A percentile compares a stretch with the other conserved stretches of the same genome.
These are phyloP conservation scores for Lepidurus arcticus DNA, from an alignment of 1,140 invertebrate species.

Conservation along the genomic window DNA sequence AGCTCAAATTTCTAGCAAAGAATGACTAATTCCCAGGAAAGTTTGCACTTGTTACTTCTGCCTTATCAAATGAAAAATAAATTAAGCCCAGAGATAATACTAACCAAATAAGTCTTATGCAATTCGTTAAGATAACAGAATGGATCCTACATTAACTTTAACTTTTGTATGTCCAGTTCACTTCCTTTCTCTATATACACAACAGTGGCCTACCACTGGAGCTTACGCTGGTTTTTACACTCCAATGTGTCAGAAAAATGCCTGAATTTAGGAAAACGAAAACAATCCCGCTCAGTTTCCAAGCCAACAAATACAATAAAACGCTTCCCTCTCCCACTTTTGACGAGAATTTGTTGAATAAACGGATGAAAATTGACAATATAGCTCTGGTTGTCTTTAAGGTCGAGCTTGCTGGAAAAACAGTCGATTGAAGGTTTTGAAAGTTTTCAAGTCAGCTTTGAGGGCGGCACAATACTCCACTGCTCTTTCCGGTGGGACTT, in stretches of 20 bases:
- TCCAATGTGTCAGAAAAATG: background rate
- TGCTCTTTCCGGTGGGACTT: conserved; percentile 44
- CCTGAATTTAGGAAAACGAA: background rate
- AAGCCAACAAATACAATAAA: background rate
- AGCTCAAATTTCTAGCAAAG: too few relatives aligned
- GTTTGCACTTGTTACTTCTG: too few relatives aligned
- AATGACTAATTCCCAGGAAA: too few relatives aligned
- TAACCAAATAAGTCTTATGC: background rate
- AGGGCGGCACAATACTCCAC: conserved; percentile 50
- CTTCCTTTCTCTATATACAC: background rate
- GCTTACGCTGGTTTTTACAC: background rate
- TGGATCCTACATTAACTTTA: background rate
- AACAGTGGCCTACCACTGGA: background rate
- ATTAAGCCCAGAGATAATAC: too few relatives aligned
- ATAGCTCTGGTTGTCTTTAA: conserved; percentile 22
- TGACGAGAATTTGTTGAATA: background rate
- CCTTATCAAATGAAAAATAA: too few relatives aligned
- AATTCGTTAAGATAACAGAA: background rate
- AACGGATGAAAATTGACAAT: background rate
- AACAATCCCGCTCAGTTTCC: background rate
- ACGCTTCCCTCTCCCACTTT: background rate
- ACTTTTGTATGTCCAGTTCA: conserved; percentile 19
- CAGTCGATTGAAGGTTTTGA: conserved; percentile 46
- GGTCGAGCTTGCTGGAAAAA: conserved; percentile 34
- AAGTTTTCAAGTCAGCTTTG: conserved; percentile 47